phyloP scores from a whole-genome alignment of 2,888 invertebrate species.

The Miltochrista miniata region DNA sequence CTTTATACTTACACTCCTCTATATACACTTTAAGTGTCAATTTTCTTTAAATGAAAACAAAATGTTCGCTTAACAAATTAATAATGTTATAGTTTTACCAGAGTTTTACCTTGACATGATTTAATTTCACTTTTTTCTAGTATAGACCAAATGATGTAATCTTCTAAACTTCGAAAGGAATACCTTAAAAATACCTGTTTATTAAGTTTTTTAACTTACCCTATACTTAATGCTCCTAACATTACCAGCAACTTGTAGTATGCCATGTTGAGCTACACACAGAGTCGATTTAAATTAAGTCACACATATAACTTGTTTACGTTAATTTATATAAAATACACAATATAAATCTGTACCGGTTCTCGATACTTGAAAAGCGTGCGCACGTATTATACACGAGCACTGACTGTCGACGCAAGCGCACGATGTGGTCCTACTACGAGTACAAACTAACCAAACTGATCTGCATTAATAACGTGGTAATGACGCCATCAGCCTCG shows the following conservation, averaged over 20 bases:
- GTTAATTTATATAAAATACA: background rate
- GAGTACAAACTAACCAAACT: constrained; percentile 8
- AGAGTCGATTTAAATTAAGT: background rate
- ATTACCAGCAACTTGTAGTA: constrained; percentile 22
- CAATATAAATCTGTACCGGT: background rate
- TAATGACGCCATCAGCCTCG: constrained; percentile 22
- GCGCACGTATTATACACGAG: constrained; percentile 25
- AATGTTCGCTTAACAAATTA: too few species aligned
- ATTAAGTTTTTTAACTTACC: constrained; percentile 20
- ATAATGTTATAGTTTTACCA: too few species aligned
- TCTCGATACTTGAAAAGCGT: constrained; percentile 24
- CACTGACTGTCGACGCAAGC: constrained; percentile 31
- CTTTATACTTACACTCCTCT: too few species aligned
- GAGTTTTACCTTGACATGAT: too few species aligned
- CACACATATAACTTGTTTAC: background rate
- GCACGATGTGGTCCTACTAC: constrained; percentile 22
- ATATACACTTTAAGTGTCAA: too few species aligned
- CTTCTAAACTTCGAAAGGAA: too few species aligned
- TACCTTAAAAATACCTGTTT: background rate
- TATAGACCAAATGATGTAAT: too few species aligned
- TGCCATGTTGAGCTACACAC: constrained; percentile 23
- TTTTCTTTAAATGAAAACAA: too few species aligned
- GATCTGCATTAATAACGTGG: constrained; percentile 18
- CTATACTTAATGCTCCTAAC: constrained; percentile 29
- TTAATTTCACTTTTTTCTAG: too few species aligned